Evolutionary conservation across 23 tunicate genomes (phyloP), one percentile per base, ranked within the genome.

Genomic region (Halocynthia aurantium): DNA sequence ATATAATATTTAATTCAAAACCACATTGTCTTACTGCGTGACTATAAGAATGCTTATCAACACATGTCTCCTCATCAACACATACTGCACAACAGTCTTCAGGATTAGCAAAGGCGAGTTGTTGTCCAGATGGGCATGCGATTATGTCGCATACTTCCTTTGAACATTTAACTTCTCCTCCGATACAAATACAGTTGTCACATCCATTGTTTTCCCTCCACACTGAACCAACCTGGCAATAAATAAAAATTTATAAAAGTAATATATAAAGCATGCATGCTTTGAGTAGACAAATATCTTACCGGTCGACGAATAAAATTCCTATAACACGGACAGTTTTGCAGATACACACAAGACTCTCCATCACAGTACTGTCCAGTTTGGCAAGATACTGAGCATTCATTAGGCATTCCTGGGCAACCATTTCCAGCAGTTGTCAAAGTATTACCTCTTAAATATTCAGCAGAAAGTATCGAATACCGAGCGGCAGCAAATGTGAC

Each of bases 141-240:
- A 75, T 84, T 10, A 85, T 78, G 11, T 94, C 99, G 68, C 99
- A 94, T 8, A 73, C 69, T 63, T 88, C 95, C 58, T 76, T 56
- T 17, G 68, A 82, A 52, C 99, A 94, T 72, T 88, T 78, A 6
- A 74, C 91, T 69, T 85, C 83, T 17, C 95, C 99, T 18, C 88
- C 91, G 77, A 88, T 88, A 61, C 99, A 94, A 7, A 82, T 94
- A 77, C 99, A 94, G 12, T 81, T 81, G 51, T 50, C 80, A 52
- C 99, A 94, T 53, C 91, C 95, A 65, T 76, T 61, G 52, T 88
- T 73, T 79, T 92, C 98, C 62, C 83, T 92, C 98, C 98, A 92
- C 8, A 92, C 98, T 22, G 98, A 86, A 7, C 98, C 98, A 68
- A 88, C 86, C 98, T 92, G 69, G 44, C 44, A 31, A 31, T 51